Evolutionary conservation across 2,113 vertebrate species (phyloP).

Genomic region (Pseudopodoces humilis): DNA sequence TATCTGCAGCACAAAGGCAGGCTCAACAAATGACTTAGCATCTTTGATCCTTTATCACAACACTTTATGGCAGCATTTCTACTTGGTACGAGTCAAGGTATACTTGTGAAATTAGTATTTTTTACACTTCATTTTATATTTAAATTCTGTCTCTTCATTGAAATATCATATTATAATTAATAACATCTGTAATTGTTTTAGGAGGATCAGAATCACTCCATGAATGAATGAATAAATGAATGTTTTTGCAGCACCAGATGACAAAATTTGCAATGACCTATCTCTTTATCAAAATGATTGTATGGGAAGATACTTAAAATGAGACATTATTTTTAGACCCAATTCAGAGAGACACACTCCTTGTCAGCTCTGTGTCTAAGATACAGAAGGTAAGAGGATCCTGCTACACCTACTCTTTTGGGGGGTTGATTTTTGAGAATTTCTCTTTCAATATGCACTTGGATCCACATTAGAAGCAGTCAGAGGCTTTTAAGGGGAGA

Average conservation of each 20-base stretch:
- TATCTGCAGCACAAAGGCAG: constrained; percentile 55
- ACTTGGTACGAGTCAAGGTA: neutral
- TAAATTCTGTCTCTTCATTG: neutral
- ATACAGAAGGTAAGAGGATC: constrained; percentile 43
- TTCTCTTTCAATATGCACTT: constrained; percentile 63
- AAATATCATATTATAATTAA: neutral
- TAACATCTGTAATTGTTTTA: neutral
- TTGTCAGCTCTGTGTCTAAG: constrained; percentile 16
- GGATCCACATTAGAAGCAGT: constrained; percentile 70
- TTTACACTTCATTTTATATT: neutral
- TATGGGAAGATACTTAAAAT: neutral
- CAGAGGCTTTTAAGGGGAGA: constrained; percentile 72
- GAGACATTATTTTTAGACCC: neutral
- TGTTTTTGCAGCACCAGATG: neutral
- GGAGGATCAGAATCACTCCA: neutral
- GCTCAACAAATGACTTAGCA: constrained; percentile 46
- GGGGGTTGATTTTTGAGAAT: constrained; percentile 41
- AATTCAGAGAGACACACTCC: constrained; percentile 30
- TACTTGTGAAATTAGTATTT: neutral
- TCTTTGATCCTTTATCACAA: constrained; percentile 20
- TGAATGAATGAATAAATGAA: neutral
- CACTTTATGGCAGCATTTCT: neutral
- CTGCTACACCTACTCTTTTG: constrained; percentile 28
- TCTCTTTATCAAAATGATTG: constrained; percentile 12
- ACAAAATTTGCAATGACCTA: neutral